Evolutionary conservation across 2,797 vertebrate species (phyloP).

Genomic region (Macropodus opercularis): DNA sequence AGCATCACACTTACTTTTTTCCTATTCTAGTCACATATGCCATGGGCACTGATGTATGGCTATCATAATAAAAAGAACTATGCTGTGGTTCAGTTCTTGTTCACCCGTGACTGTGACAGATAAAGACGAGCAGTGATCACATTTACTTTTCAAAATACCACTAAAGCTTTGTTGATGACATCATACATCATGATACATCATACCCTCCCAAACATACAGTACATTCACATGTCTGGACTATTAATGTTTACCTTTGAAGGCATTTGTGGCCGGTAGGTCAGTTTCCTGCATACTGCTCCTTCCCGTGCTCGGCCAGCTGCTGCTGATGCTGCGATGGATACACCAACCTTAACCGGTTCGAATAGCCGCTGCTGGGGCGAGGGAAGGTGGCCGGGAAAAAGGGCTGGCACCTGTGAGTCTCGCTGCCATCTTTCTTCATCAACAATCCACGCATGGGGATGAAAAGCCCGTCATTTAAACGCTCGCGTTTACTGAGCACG

Average conservation of each 20-base stretch:
- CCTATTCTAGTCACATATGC: too few relatives aligned
- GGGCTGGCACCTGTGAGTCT: constrained; percentile 82
- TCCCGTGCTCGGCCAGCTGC: constrained; percentile 78
- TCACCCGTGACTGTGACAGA: too few relatives aligned
- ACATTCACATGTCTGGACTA: not conserved
- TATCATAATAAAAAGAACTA: too few relatives aligned
- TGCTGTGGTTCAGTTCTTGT: too few relatives aligned
- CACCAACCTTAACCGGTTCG: constrained; percentile 85
- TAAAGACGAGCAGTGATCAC: too few relatives aligned
- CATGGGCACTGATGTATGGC: too few relatives aligned
- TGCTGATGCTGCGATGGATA: constrained; percentile 68
- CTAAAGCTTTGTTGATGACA: too few relatives aligned
- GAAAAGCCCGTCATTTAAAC: constrained; percentile 18
- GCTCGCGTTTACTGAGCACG: not conserved
- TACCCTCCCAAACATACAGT: constrained; percentile 9
- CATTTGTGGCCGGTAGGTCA: constrained; percentile 93
- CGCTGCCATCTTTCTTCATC: constrained; percentile 88
- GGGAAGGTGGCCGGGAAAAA: constrained; percentile 72
- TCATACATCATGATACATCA: too few relatives aligned
- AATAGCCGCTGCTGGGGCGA: constrained; percentile 69
- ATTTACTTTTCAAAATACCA: not conserved
- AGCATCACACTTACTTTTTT: too few relatives aligned
- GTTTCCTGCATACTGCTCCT: constrained; percentile 97
- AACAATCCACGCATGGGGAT: constrained; percentile 77
- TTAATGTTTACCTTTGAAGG: constrained; percentile 91